These are phyloP conservation scores for Pelmatolapia mariae DNA, from an alignment of 2,113 vertebrate species.

Conservation along the genomic window DNA sequence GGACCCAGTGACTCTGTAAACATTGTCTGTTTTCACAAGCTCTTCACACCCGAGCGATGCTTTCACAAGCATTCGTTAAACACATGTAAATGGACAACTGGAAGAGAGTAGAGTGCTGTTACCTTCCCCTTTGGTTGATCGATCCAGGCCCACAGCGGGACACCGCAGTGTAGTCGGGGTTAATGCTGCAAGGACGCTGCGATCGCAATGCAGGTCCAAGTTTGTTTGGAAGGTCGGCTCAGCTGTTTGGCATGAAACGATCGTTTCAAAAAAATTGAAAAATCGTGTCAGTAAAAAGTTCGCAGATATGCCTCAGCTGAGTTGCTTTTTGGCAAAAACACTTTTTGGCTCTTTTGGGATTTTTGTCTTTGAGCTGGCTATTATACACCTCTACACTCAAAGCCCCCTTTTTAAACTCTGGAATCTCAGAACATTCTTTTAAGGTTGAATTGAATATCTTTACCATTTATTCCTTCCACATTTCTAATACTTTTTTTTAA, in stretches of 20 bases:
- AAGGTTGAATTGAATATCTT: not conserved
- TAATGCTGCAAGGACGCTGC: not conserved
- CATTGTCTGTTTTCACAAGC: constrained; percentile 56
- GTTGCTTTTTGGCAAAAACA: constrained; percentile 29
- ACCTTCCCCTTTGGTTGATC: not conserved
- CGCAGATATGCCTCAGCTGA: constrained; percentile 4
- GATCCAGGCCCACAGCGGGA: not conserved
- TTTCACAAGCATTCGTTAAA: constrained; percentile 57
- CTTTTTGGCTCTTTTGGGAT: constrained; percentile 3
- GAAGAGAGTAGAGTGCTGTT: constrained; percentile 16
- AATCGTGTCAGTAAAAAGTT: constrained; percentile 22
- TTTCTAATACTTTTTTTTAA: not conserved
- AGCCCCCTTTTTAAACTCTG: not conserved
- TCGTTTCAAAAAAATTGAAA: constrained; percentile 7
- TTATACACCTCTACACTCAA: not conserved
- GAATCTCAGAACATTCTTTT: constrained; percentile 14
- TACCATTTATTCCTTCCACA: not conserved
- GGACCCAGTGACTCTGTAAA: constrained; percentile 35
- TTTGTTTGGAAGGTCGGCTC: constrained; percentile 14
- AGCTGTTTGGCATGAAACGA: constrained; percentile 14
- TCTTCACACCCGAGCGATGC: constrained; percentile 49
- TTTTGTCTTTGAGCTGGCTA: not conserved
- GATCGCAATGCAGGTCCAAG: not conserved
- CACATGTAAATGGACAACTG: constrained; percentile 59
- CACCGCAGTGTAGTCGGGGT: not conserved